phyloP scores from a whole-genome alignment of 2,797 vertebrate genomes.

The Tragopan temminckii region DNA sequence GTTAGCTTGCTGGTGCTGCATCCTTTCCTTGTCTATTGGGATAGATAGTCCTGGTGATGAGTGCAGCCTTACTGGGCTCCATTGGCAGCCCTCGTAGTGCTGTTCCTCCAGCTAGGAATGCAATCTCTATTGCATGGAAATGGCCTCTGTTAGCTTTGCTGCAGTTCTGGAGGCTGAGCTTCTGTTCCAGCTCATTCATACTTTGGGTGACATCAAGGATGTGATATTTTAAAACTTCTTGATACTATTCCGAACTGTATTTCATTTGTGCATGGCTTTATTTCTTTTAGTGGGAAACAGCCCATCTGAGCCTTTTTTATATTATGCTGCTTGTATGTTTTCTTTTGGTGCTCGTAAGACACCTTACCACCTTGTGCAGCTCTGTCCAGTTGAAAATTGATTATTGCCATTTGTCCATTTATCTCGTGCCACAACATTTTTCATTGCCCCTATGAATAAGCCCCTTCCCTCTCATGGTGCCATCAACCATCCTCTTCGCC shows the following conservation, averaged over 20 bases:
- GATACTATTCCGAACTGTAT: background rate
- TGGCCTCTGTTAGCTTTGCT: background rate
- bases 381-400: slow-evolving; percentile 17
- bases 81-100: background rate
- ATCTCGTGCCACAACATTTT: background rate
- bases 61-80: background rate
- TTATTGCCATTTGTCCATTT: slow-evolving; percentile 47
- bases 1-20: background rate
- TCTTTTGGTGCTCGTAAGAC: background rate
- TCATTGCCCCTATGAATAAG: background rate
- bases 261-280: slow-evolving; percentile 8
- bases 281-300: background rate
- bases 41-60: background rate
- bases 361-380: slow-evolving; percentile 31
- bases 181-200: background rate
- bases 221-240: slow-evolving; percentile 31
- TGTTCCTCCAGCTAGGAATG: background rate
- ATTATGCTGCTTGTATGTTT: background rate
- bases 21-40: background rate
- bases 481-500: background rate
- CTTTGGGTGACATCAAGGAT: background rate
- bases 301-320: slow-evolving; percentile 1
- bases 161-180: background rate
- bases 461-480: background rate
- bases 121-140: background rate